phyloP scores from a whole-genome alignment of 2,797 vertebrate species.

The Sitta carolinensis region DNA sequence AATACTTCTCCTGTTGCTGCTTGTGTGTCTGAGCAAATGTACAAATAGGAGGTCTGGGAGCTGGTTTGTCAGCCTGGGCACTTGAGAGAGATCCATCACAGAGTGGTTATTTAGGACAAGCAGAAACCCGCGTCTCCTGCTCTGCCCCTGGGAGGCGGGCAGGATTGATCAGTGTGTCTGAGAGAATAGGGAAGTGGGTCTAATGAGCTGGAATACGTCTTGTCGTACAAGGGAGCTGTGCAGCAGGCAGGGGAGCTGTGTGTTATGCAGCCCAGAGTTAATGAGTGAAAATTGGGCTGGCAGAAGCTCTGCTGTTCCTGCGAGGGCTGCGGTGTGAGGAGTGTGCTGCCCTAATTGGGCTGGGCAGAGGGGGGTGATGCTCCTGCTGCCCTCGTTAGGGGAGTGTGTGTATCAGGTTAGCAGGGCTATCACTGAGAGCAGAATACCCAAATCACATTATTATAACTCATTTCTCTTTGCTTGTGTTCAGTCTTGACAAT shows the following conservation, averaged over 20 bases:
- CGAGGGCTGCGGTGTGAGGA: neutral
- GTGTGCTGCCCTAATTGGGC: constrained; percentile 52
- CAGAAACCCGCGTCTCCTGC: neutral
- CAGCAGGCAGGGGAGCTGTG: neutral
- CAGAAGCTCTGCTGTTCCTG: constrained; percentile 14
- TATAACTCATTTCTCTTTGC: neutral
- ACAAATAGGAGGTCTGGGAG: neutral
- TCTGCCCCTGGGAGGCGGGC: neutral
- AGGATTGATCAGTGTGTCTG: constrained; percentile 48
- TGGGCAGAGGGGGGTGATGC: neutral
- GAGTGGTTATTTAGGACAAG: constrained; percentile 14
- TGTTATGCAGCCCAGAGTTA: constrained; percentile 38
- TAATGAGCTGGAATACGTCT: constrained; percentile 49
- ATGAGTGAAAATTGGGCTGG: constrained; percentile 60
- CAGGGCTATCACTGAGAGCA: neutral
- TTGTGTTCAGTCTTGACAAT: neutral
- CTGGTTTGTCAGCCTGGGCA: neutral
- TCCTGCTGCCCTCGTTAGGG: neutral
- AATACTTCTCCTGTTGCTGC: neutral
- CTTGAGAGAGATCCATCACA: constrained; percentile 27
- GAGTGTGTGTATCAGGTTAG: neutral
- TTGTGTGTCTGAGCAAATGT: neutral
- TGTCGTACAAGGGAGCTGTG: neutral
- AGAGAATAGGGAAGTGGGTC: constrained; percentile 51
- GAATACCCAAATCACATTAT: neutral